These are phyloP conservation scores for Toxotes lorentzi DNA, from an alignment of 2,797 vertebrate genomes.

Conservation along the genomic window DNA sequence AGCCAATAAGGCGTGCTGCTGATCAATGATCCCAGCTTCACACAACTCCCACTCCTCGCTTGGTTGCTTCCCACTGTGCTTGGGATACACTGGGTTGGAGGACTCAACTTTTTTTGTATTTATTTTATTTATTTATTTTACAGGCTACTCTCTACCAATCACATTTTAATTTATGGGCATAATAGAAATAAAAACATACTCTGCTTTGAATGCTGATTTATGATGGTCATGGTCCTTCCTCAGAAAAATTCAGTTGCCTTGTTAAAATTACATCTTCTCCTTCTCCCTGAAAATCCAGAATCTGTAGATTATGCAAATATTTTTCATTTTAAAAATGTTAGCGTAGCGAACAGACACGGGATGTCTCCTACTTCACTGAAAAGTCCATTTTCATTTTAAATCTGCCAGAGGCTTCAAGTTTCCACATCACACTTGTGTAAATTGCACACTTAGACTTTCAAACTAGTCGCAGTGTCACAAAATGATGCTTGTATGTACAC, in stretches of 20 bases:
- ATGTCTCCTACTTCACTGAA: background rate
- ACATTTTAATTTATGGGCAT: slow-evolving; percentile 12
- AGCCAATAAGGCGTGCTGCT: slow-evolving; percentile 78
- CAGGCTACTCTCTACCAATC: slow-evolving; percentile 15
- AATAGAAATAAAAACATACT: slow-evolving; percentile 24
- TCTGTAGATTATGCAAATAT: background rate
- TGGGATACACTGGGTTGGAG: background rate
- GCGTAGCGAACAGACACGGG: background rate
- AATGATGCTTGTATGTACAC: background rate
- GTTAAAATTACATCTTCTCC: background rate
- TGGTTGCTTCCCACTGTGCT: slow-evolving; percentile 22
- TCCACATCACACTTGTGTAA: background rate
- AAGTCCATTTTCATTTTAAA: background rate
- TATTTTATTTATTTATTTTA: background rate
- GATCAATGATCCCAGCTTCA: slow-evolving; percentile 78
- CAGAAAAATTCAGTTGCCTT: background rate
- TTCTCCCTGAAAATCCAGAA: background rate
- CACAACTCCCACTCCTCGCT: slow-evolving; percentile 52
- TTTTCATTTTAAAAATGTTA: slow-evolving; percentile 7
- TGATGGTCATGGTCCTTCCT: background rate
- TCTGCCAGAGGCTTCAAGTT: background rate
- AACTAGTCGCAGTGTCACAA: background rate
- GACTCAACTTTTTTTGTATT: background rate
- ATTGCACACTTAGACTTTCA: background rate
- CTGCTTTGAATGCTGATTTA: slow-evolving; percentile 1